phyloP scores from a whole-genome alignment of 2,888 invertebrate species.

The Cephus pulcher region DNA sequence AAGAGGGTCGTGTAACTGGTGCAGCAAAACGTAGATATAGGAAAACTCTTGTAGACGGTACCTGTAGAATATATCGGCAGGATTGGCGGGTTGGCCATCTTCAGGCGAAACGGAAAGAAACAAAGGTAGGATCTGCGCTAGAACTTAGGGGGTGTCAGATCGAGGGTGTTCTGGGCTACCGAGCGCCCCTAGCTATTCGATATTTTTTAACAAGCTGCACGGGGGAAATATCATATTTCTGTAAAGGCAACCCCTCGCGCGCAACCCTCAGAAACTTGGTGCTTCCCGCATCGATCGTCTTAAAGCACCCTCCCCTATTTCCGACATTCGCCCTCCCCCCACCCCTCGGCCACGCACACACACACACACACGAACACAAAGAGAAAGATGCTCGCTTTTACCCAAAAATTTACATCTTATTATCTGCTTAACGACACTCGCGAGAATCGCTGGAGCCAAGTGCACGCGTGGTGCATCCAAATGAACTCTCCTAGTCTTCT shows the following conservation, averaged over 20 bases:
- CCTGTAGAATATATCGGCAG: no score
- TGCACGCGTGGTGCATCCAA: no score
- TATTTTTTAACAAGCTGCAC: conserved; percentile 56
- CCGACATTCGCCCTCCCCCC: conserved; percentile 27
- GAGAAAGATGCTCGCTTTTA: not conserved
- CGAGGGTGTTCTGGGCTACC: not conserved
- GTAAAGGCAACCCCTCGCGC: conserved; percentile 41
- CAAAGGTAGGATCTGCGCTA: not conserved
- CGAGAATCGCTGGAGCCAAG: no score
- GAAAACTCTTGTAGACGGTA: no score
- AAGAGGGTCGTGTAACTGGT: no score
- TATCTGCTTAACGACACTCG: conserved; percentile 4
- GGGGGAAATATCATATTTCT: conserved; percentile 56
- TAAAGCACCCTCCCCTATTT: conserved; percentile 53
- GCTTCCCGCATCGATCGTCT: conserved; percentile 48
- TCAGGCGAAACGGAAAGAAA: not conserved
- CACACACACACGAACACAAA: no score
- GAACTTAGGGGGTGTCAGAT: not conserved
- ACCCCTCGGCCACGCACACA: not conserved
- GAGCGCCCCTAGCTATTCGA: conserved; percentile 36
- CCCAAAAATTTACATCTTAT: conserved; percentile 17
- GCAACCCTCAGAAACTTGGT: conserved; percentile 1
- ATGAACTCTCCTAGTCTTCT: no score
- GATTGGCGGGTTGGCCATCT: no score
- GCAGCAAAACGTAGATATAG: no score